Percentiles rank a stretch among this genome's conserved stretches.
Conservation (phyloP, 2,113 vertebrate species). For the Phalacrocorax carbo region DNA sequence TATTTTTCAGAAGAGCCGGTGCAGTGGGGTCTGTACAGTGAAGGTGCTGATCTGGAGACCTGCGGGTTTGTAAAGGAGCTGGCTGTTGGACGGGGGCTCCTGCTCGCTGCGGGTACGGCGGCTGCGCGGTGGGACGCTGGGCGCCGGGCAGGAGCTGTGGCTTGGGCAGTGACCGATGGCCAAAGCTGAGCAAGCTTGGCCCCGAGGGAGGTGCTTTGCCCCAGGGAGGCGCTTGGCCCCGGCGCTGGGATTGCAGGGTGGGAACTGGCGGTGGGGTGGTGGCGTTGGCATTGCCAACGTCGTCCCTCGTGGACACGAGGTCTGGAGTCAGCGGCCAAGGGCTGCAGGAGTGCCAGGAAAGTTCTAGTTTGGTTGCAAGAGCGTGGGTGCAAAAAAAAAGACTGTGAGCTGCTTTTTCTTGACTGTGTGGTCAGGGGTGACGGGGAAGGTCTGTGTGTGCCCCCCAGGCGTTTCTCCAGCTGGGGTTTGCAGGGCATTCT, state of each 20-base stretch:
- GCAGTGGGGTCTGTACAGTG: fast-evolving
- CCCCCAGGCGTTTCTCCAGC: background rate
- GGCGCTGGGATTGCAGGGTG: background rate
- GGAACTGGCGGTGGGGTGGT: background rate
- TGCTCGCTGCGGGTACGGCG: background rate
- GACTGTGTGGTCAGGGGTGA: background rate
- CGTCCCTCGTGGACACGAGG: background rate
- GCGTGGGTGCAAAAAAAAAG: background rate
- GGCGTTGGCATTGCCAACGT: background rate
- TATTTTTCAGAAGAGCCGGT: background rate
- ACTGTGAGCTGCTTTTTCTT: background rate
- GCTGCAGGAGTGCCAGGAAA: background rate
- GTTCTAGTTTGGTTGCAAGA: background rate
- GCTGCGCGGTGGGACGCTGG: background rate
- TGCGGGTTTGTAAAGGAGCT: background rate
- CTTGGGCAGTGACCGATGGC: background rate
- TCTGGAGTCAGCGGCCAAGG: background rate
- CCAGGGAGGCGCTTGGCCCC: background rate
- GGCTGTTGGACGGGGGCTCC: background rate
- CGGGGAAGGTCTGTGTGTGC: background rate
- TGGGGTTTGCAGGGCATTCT: conserved; percentile 25
- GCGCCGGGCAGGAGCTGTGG: background rate
- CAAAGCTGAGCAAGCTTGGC: background rate
- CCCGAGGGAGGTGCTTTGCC: background rate
- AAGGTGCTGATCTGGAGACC: background rate